Evolutionary conservation across 2,113 vertebrate species (phyloP).

Genomic region (Dipodomys merriami): DNA sequence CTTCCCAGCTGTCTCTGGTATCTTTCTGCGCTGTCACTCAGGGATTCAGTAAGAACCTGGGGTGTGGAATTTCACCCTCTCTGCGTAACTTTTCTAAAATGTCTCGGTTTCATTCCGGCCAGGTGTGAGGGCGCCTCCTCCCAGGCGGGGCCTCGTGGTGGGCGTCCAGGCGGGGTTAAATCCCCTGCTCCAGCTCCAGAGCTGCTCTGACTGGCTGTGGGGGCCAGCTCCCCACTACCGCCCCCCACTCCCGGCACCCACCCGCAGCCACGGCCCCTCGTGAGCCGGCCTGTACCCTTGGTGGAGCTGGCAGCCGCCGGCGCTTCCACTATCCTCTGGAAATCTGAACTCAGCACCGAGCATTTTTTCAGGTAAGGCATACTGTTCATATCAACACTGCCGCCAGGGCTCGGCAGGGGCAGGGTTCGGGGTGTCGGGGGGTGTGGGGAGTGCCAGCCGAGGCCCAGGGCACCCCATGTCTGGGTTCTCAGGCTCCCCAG

Average conservation of each 20-base stretch:
- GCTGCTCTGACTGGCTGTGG: conserved; percentile 17
- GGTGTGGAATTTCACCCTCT: conserved; percentile 55
- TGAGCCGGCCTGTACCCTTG: conserved; percentile 33
- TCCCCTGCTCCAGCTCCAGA: too few species aligned
- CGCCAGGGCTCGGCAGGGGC: not conserved
- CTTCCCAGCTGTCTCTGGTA: not conserved
- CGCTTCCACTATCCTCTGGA: conserved; percentile 67
- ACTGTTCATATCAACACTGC: conserved; percentile 28
- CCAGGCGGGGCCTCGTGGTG: too few species aligned
- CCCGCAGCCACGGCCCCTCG: not conserved
- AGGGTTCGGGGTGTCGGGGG: not conserved
- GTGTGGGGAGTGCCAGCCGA: too few species aligned
- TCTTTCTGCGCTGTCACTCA: not conserved
- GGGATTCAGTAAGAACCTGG: not conserved
- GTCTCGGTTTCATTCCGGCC: conserved; percentile 32
- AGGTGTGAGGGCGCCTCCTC: not conserved
- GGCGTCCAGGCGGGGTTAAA: too few species aligned
- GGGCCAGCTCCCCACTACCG: not conserved
- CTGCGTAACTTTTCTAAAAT: conserved; percentile 29
- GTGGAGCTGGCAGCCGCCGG: conserved; percentile 48
- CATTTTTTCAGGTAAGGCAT: conserved; percentile 71
- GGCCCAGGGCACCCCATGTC: too few species aligned
- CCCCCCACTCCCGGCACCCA: not conserved
- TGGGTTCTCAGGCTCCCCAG: not conserved
- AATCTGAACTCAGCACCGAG: conserved; percentile 44